Evolutionary conservation across 1,140 invertebrate species (phyloP), one percentile per base, ranked within the genome.

Genomic region (Drosophila trapezifrons): DNA sequence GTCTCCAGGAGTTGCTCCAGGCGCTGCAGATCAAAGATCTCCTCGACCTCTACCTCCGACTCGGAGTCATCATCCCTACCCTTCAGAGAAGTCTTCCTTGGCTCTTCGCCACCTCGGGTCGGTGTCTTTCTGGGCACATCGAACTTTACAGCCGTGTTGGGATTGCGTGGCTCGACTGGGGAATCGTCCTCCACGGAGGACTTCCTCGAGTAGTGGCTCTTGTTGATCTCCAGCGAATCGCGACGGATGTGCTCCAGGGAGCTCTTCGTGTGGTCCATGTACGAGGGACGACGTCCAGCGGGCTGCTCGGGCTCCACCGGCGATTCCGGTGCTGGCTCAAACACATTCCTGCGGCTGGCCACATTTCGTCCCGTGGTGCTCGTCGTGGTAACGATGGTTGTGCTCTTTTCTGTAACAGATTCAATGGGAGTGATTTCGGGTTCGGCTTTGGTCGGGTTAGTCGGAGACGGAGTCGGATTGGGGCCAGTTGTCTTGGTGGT

Each of bases 1-100:
- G 95, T 95, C 91, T 96, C 95, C 86, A 96, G 92, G 93, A 96
- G 93, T 92, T 93, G 93, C 92, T 96, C 95, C 46, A 96, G 92
- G 62, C 95, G 90, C 79, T 94, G 93, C 59, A 96, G 79, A 75
- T 96, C 95, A 67, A 94, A 95, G 64, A 96, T 95, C 66, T 95
- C 94, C 87, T 96, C 95, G 62, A 96, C 94, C 60, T 94, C 76
- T 1, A 56, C 10, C 60, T 94, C 76, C 10, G 35, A 17, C 8
- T 77, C 74, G 29, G 65, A 66, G 38, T 69, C 65, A 7, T 75
- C 42, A n/a, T 54, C 56, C 17, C 56, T 71, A 2, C 29, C 20
- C 32, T 77, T 66, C 0, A 69, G 37, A 0, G 74, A 42, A 0
- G 12, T 5, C 56, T 52, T 76, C 2, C 63, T 25, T 1, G 54